Evolutionary conservation across 2,797 vertebrate species (phyloP), one percentile per base, ranked within the genome.

Genomic region (Crocidura indochinensis): DNA sequence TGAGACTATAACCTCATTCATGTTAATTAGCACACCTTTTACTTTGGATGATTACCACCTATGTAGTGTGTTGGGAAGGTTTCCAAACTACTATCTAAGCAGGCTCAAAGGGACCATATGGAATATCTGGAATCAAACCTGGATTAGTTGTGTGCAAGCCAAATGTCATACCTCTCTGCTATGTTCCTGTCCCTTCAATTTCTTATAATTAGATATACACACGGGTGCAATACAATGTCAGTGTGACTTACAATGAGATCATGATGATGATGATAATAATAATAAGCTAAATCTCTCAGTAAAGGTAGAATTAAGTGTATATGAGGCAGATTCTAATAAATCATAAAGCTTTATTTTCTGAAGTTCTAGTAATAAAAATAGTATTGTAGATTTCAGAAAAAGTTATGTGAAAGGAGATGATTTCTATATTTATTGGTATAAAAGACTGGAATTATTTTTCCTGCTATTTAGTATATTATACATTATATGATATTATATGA

Each of bases 341-440:
- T 74, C 69, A 51, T 72, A 46, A 84, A 78, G 6, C 24, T 60
- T 89, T 83, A 56, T 84, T 93, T 90, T 31, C 11, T 20, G 56
- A 80, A 75, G 31, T 79, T 84, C 80, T 75, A 72, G 22, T 56
- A 64, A 84, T 87, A 91, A 29, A 53, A 60, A 60, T 60, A 17
- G n/a, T 81, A 90, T 56, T 80, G 84, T 8, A 76, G 79, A 72
- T 86, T 93, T 94, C 38, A 46, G 47, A 19, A 68, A 68, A 74
- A 91, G 74, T 85, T 79, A 85, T 87, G 49, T 26, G 2, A 51
- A 76, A 86, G 88, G 76, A 4, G 56, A 84, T 92, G 15, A 74
- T 77, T 86, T 73, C 22, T 77, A 8, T 4, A 65, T 83, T 85
- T 83, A 94, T 29, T 74, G 2, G 38, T 38, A 38, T 38, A 38